phyloP scores from a whole-genome alignment of 2,113 vertebrate genomes.

The Bubo scandiacus region DNA sequence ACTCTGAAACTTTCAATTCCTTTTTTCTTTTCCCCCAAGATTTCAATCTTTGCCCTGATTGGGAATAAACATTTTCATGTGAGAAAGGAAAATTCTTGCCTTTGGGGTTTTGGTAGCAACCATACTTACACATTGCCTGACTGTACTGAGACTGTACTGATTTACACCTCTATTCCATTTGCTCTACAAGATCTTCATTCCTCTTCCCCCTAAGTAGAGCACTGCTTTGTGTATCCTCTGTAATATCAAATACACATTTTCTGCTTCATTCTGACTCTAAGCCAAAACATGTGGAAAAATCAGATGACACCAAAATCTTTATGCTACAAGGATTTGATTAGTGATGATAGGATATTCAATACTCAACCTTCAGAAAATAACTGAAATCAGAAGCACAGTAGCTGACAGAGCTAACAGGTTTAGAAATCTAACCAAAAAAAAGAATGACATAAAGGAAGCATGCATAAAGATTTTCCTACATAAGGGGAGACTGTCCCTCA shows the following conservation, averaged over 20 bases:
- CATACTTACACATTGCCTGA: background rate
- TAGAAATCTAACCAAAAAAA: background rate
- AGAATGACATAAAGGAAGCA: background rate
- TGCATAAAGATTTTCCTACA: background rate
- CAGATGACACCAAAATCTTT: background rate
- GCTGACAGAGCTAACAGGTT: background rate
- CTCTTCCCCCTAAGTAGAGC: background rate
- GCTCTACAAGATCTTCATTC: background rate
- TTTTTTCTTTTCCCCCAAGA: background rate
- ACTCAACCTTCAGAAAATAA: background rate
- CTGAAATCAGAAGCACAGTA: background rate
- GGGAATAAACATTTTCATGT: background rate
- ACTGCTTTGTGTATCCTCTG: background rate
- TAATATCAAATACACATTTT: background rate
- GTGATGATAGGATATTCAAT: background rate
- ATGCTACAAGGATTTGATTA: background rate
- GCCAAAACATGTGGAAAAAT: background rate
- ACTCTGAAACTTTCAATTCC: background rate
- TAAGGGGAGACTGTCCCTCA: background rate
- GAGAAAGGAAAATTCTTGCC: background rate
- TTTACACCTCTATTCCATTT: background rate
- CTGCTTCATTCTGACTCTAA: background rate
- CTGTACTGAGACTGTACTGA: background rate
- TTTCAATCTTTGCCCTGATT: background rate
- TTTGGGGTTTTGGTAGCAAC: background rate